Evolutionary conservation across 2,888 invertebrate genomes (phyloP).

Genomic region (Macrosiphum euphorbiae): DNA sequence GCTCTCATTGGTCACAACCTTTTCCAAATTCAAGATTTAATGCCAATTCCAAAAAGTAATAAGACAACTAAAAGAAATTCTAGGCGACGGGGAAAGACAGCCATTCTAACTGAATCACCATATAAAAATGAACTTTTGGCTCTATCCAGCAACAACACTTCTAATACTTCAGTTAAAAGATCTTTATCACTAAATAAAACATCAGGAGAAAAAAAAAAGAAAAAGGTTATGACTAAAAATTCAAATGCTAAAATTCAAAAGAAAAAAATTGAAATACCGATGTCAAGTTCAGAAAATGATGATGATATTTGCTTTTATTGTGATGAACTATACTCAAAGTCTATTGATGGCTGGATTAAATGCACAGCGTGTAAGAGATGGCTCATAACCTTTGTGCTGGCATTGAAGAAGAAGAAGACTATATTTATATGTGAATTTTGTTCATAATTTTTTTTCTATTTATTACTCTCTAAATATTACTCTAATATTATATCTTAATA

Average conservation of each 20-base stretch:
- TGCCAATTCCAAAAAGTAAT: slow-evolving; percentile 25
- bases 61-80: background rate
- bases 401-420: no score
- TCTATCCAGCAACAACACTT: background rate
- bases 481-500: no score
- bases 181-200: background rate
- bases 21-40: background rate
- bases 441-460: background rate
- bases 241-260: background rate
- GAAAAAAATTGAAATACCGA: background rate
- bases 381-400: slow-evolving; percentile 27
- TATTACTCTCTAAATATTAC: no score
- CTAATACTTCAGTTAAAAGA: background rate
- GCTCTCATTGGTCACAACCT: background rate
- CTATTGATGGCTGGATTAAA: background rate
- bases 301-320: slow-evolving; percentile 18
- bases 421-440: background rate
- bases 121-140: slow-evolving; percentile 39
- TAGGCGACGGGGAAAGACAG: slow-evolving; percentile 21
- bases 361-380: background rate
- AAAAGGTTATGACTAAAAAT: background rate
- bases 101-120: slow-evolving; percentile 19
- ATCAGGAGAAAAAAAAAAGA: background rate
- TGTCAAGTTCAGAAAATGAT: background rate
- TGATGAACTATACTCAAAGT: background rate